Base-by-base conservation (phyloP, 1,140 invertebrate species). In the Trichonephila clavata region DNA sequence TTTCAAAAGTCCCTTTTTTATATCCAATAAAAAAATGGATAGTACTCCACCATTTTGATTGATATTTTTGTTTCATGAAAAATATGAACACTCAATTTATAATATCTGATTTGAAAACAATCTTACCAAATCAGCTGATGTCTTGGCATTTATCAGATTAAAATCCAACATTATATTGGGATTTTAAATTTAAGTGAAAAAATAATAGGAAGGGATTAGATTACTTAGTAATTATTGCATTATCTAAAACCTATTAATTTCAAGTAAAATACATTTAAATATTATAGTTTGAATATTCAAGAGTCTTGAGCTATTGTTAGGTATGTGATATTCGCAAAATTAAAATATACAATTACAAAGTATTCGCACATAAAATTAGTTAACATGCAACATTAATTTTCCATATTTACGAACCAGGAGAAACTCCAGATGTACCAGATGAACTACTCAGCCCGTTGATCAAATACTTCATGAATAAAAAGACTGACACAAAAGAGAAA, bases 361-460 rank as follows among this genome's bases (percentile, higher is more conserved):
- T 68, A 24, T 27, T 0, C 24, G 24, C n/a, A 68, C 14, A 50
- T 50, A 50, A 0, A 50, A 50, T 50, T 50, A 50, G 50, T 50
- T 50, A 50, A 50, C 50, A 50, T 50, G 7, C 4, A 50, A 50
- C 10, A 50, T 50, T 50, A 0, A 10, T 50, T 39, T 39, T 39
- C 32, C 4, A 39, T 39, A 3, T 39, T 39, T 39, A 39, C 4
- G 32, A 39, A n/a, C 7, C 13, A 87, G 86, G 86, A 24, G 86
- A 87, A 87, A 63, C 32, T 2, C 27, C n/a, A 21, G 24, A 87
- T 21, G 86, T 87, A 16, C 86, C 60, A 7, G 61, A 63, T 1
- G 86, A 87, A 21, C n/a, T 87, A n/a, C 86, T 87, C 18, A 87
- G 86, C 39, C 86, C 86, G 32, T n/a, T 87, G 24, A 18, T n/a